These are phyloP conservation scores for Mormoops blainvillei DNA, from an alignment of 2,113 vertebrate species.

Conservation along the genomic window DNA sequence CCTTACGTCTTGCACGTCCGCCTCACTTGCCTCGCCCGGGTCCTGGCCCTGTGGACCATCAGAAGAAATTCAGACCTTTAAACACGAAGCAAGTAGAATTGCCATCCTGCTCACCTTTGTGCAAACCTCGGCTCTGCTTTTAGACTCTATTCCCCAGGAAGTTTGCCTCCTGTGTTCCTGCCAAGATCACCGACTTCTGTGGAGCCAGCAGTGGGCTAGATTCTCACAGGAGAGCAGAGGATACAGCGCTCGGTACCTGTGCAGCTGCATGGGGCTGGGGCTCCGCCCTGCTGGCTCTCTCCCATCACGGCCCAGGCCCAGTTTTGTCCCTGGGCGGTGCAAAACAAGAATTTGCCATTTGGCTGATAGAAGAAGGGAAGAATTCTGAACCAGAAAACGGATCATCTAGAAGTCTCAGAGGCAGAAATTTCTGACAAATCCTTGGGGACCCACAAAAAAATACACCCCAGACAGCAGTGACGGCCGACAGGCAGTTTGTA, in stretches of 20 bases:
- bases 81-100: neutral
- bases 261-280: neutral
- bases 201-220: neutral
- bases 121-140: neutral
- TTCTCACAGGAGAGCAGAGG: neutral
- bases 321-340: neutral
- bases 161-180: neutral
- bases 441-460: neutral
- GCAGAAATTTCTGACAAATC: neutral
- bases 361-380: neutral
- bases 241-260: neutral
- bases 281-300: neutral
- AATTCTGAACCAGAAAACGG: neutral
- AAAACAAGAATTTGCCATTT: neutral
- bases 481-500: neutral
- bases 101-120: neutral
- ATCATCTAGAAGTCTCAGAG: neutral
- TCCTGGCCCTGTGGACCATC: neutral
- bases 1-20: neutral
- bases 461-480: no score
- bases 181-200: neutral
- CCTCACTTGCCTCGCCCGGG: neutral
- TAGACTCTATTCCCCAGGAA: neutral
- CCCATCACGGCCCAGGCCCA: neutral
- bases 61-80: neutral